These are phyloP conservation scores for Microcebus tavaratra DNA, from an alignment of 2,113 vertebrate genomes.

Conservation along the genomic window DNA sequence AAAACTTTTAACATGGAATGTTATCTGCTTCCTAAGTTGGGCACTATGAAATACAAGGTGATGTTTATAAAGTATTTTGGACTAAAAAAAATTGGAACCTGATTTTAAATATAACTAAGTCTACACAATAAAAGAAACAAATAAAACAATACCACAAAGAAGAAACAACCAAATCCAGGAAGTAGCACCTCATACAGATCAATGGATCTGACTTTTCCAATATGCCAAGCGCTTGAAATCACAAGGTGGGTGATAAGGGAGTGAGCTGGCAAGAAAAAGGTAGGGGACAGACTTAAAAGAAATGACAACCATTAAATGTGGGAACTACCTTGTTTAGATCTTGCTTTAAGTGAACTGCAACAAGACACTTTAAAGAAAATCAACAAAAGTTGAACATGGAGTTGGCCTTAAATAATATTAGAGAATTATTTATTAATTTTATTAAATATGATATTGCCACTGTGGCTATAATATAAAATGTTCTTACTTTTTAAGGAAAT, in stretches of 20 bases:
- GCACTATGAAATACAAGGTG: background rate
- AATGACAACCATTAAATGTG: background rate
- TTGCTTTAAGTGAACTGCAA: background rate
- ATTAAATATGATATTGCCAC: background rate
- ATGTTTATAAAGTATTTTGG: background rate
- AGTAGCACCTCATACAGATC: rapidly evolving
- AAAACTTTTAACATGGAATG: background rate
- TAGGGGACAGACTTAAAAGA: background rate
- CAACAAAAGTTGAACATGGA: background rate
- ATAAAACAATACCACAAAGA: background rate
- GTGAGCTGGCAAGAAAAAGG: rapidly evolving
- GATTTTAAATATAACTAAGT: background rate
- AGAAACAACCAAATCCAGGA: background rate
- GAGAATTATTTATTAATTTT: background rate
- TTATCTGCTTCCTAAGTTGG: background rate
- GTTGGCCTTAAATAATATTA: background rate
- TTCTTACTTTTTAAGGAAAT: background rate
- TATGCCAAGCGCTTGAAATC: background rate
- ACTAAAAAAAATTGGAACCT: background rate
- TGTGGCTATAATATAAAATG: background rate
- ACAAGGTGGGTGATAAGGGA: background rate
- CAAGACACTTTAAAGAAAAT: background rate
- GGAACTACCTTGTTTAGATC: background rate
- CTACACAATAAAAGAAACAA: background rate
- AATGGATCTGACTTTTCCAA: background rate